phyloP scores from a whole-genome alignment of 2,888 invertebrate species.

The Kuschelorhynchus macadamiae region DNA sequence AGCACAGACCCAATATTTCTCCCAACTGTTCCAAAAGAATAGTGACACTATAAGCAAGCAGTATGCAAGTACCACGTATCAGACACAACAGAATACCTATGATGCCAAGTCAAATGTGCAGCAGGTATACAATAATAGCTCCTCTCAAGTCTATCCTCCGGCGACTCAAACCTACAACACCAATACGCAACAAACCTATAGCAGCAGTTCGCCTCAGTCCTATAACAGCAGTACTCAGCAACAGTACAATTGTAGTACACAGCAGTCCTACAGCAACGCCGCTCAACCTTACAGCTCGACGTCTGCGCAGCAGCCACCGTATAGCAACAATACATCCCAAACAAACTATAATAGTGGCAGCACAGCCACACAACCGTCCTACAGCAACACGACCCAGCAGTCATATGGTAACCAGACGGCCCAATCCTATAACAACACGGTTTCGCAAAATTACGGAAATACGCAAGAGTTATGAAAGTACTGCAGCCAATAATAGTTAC shows the following conservation, averaged over 20 bases:
- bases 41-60: conserved; percentile 62
- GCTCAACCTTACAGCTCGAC: conserved; percentile 34
- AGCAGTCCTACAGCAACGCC: conserved; percentile 55
- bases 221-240: conserved; percentile 11
- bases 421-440: conserved; percentile 50
- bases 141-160: no score
- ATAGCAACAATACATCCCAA: conserved; percentile 49
- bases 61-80: conserved; percentile 55
- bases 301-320: conserved; percentile 41
- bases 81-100: conserved; percentile 49
- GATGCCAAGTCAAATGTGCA: conserved; percentile 46
- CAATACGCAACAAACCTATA: no score
- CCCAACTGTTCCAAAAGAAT: conserved; percentile 73
- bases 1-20: conserved; percentile 74
- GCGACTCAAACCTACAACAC: no score
- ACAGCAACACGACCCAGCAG: conserved; percentile 33
- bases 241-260: conserved; percentile 35
- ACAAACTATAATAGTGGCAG: conserved; percentile 48
- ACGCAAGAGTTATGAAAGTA: conserved; percentile 36
- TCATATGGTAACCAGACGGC: conserved; percentile 51
- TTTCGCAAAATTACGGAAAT: conserved; percentile 54
- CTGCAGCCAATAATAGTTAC: conserved; percentile 2
- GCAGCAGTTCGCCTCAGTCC: conserved; percentile 26
- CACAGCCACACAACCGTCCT: conserved; percentile 38
- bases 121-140: no score